Base-by-base conservation (phyloP, 2,888 invertebrate genomes). In the Philopedon plagiatum region DNA sequence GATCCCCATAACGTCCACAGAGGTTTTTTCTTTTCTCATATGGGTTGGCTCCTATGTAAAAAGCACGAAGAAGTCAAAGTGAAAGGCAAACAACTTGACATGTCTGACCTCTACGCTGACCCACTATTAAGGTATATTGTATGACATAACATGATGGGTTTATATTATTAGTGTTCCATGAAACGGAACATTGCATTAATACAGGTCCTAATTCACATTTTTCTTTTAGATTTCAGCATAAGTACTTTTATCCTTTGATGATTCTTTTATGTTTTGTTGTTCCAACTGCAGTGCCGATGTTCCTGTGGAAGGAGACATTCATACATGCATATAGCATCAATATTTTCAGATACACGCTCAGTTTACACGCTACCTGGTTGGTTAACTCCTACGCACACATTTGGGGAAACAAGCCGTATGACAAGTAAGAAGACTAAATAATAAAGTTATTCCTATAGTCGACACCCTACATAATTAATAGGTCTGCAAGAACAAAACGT, bases 1-100 rank as follows among this genome's bases (percentile, higher is more conserved):
- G 97, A 97, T 86, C 97, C 97, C 0, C 96, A 97, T 84, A 96
- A 97, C 83, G 94, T 96, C 1, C 94, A 86, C 60, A 89, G 96
- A 26, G 98, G 98, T 9, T 97, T 98, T 87, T 98, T 98, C 90
- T 98, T 98, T 87, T 91, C 97, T 0, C 98, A 98, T 85, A 89
- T 98, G 78, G 98, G 98, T 71, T 98, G 98, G 98, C 88, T 98
- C 74, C 86, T 98, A 64, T 93, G 93, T 79, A 90, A 92, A 79
- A 98, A 98, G 84, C 98, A 98, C 83, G 95, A 95, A 0, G 94
- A 95, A 75, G 94, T 98, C 39, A 94, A 91, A 83, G 89, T 87
- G 74, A 96, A 96, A 85, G 97, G 97, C 81, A 92, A 94, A 78
- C 90, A 91, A 11, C 89, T 98, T 26, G 96, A 97, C 82, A 81